Evolutionary conservation across 2,113 vertebrate genomes (phyloP).

Genomic region (Tyto alba): DNA sequence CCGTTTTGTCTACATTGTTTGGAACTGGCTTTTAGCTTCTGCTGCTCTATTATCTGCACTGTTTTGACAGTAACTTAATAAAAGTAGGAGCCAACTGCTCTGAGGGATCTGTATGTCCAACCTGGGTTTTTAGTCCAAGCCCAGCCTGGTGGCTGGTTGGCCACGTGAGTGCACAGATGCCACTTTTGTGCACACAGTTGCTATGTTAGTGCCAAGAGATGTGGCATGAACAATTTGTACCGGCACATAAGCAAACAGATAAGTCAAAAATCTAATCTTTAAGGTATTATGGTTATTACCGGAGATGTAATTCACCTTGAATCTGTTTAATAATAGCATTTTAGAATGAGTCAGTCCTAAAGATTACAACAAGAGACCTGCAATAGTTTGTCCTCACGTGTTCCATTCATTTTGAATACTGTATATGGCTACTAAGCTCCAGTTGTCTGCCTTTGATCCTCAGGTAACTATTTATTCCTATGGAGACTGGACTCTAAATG

Average conservation of each 20-base stretch:
- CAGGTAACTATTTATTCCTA: background rate
- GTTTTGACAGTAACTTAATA: background rate
- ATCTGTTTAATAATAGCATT: background rate
- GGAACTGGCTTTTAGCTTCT: background rate
- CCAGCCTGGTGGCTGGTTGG: background rate
- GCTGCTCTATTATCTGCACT: background rate
- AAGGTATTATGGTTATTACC: background rate
- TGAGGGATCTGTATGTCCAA: background rate
- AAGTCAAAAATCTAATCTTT: background rate
- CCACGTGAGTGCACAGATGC: background rate
- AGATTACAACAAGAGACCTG: background rate
- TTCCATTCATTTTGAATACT: background rate
- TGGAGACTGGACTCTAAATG: background rate
- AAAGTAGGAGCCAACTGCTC: background rate
- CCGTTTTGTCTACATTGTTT: accelerated
- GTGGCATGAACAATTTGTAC: background rate
- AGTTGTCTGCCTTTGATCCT: background rate
- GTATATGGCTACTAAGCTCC: background rate
- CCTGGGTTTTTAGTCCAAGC: background rate
- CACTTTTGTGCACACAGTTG: background rate
- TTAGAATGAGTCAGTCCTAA: background rate
- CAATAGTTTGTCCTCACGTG: background rate
- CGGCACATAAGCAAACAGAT: background rate
- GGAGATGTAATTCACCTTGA: background rate
- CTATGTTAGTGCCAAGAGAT: background rate